Evolutionary conservation across 2,113 vertebrate genomes (phyloP), one percentile per base, ranked within the genome.

Genomic region (Nannobrachium achirus): DNA sequence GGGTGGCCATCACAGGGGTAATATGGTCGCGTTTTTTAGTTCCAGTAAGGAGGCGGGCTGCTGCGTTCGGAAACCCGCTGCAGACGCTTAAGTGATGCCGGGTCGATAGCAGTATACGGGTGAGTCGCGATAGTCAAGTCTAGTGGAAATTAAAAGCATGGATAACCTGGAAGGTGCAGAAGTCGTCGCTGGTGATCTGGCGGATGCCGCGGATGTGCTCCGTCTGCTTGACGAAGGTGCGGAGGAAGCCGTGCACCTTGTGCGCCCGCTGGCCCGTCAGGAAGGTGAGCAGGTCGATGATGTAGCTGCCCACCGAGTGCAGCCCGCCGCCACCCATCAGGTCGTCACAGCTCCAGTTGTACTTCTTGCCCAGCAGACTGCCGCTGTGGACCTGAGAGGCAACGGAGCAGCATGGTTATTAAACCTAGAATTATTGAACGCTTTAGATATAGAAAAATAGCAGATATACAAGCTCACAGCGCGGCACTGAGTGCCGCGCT

Each of bases 321-420:
- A 99, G 91, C 8, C 97, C 98, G 0, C 97, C 98, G 0, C 98
- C 98, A 2, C 98, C 98, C 98, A 99, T 99, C 81, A 99, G 88
- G 76, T 98, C 97, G 0, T 99, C 98, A 0, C 98, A 99, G 90
- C 98, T 99, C 98, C 98, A 99, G 91, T 99, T 99, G 90, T 99
- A 99, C 64, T 98, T 98, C 89, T 98, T 98, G 56, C 98, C 98
- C 68, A 99, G 91, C 19, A 99, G 93, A 79, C 97, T 98, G 2
- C 98, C 98, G 0, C 96, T 89, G 71, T 99, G 98, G n/a, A 99
- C 97, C 92, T 97, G 92, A 4, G 52, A 40, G 49, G 10, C 14
- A n/a, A 74, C 48, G 64, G 2, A 68, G n/a, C n/a, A 33, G 6
- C 1, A 33, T 4, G 25, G 25, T 33, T 5, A 33, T 33, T 33